Conservation (phyloP, 2,113 vertebrate species). For the Leptobrachium leishanense region DNA sequence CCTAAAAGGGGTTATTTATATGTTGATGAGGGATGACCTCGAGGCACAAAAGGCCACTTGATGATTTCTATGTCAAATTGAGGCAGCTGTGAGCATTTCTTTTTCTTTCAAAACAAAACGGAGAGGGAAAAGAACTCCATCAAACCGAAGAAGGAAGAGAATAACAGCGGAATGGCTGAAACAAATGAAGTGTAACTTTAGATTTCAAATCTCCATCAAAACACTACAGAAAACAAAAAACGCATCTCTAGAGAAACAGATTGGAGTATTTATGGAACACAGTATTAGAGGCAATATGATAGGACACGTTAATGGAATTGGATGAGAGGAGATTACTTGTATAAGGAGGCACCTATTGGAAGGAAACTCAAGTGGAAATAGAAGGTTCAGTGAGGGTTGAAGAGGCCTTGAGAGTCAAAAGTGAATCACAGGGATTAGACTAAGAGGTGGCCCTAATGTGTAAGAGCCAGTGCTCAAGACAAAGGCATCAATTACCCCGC, state of each 20-base stretch:
- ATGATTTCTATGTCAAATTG: conserved; percentile 15
- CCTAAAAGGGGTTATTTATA: conserved; percentile 47
- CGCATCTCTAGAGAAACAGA: not conserved
- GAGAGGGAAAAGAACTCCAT: not conserved
- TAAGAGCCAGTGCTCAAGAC: not conserved
- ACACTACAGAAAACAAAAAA: not conserved
- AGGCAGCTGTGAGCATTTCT: conserved; percentile 22
- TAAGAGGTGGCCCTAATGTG: conserved; percentile 5
- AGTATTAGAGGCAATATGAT: conserved; percentile 20
- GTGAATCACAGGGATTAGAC: conserved; percentile 12
- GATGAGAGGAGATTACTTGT: conserved; percentile 15
- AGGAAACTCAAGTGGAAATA: conserved; percentile 29
- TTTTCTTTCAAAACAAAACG: conserved; percentile 25
- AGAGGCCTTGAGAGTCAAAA: conserved; percentile 3
- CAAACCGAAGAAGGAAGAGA: conserved; percentile 6
- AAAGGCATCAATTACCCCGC: conserved; percentile 7
- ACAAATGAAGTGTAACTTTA: not conserved
- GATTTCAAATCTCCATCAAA: not conserved
- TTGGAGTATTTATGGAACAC: not conserved
- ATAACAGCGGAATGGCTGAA: not conserved
- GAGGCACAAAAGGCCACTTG: conserved; percentile 26
- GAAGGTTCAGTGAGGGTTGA: conserved; percentile 20
- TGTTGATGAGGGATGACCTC: conserved; percentile 45
- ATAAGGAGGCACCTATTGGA: not conserved
- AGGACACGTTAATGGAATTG: conserved; percentile 28